Evolutionary conservation across 2,113 vertebrate species (phyloP).

Genomic region (Thermophis baileyi): DNA sequence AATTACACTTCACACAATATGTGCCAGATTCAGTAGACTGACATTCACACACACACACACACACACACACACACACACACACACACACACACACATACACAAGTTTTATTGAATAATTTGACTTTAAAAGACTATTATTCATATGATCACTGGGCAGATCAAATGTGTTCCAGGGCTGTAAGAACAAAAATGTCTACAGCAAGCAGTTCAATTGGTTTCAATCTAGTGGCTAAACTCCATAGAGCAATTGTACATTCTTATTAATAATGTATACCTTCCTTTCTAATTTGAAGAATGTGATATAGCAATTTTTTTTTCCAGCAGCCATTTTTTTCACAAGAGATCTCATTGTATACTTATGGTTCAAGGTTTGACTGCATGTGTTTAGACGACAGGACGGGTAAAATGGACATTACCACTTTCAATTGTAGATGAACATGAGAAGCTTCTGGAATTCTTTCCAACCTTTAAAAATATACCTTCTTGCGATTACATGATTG

Average conservation of each 20-base stretch:
- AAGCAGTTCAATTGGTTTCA: background rate
- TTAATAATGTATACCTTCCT: background rate
- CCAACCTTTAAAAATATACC: background rate
- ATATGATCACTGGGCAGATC: background rate
- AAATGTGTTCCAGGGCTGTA: background rate
- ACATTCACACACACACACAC: background rate
- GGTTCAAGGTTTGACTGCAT: background rate
- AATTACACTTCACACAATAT: slow-evolving; percentile 6
- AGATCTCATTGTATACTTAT: background rate
- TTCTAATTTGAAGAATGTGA: background rate
- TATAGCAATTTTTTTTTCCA: background rate
- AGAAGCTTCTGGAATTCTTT: background rate
- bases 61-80: background rate
- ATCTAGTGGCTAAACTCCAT: background rate
- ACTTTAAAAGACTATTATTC: slow-evolving; percentile 6
- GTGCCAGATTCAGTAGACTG: background rate
- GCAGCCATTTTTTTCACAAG: background rate
- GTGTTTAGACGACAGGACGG: background rate
- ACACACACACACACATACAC: too few species aligned
- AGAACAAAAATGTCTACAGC: background rate
- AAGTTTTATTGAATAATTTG: background rate
- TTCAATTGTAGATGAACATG: background rate
- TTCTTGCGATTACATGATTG: background rate
- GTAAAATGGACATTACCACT: background rate
- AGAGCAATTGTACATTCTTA: background rate